Conservation (phyloP, 2,888 invertebrate species). For the Tryphoninae sp. region DNA sequence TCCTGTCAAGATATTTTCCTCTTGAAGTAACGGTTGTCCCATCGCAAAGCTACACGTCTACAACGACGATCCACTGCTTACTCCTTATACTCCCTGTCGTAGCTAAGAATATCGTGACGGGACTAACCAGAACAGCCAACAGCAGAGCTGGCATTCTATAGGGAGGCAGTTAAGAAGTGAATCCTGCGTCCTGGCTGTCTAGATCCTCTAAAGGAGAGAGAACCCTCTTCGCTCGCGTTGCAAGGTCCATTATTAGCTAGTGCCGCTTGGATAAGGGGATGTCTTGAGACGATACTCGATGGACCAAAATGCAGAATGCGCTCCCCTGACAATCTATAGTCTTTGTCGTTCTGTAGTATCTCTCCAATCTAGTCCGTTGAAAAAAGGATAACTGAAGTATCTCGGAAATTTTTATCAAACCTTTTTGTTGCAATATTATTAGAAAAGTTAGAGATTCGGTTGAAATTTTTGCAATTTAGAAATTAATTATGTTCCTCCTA, state of each 20-base stretch:
- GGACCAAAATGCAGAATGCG: constrained; percentile 20
- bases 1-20: constrained; percentile 37
- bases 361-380: too few species aligned
- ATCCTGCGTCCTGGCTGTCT: constrained; percentile 12
- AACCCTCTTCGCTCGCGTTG: neutral
- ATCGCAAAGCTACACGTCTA: constrained; percentile 9
- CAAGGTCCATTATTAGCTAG: constrained; percentile 40
- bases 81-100: neutral
- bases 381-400: too few species aligned
- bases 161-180: neutral
- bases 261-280: constrained; percentile 40
- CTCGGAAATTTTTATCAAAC: too few species aligned
- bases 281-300: constrained; percentile 53
- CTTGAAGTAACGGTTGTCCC: constrained; percentile 52
- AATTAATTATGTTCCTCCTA: too few species aligned
- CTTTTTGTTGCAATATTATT: too few species aligned
- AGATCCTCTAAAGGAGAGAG: constrained; percentile 22
- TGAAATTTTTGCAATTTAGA: too few species aligned
- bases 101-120: constrained; percentile 48
- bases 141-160: neutral
- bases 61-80: constrained; percentile 10
- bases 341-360: constrained; percentile 8
- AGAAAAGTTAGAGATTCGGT: too few species aligned
- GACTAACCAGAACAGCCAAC: constrained; percentile 20
- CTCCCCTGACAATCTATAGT: constrained; percentile 7